A percentile compares a stretch with the other conserved stretches of the same genome.
These are phyloP conservation scores for Melanotaenia parkinsoni DNA, from an alignment of 2,797 vertebrate genomes.

Conservation along the genomic window DNA sequence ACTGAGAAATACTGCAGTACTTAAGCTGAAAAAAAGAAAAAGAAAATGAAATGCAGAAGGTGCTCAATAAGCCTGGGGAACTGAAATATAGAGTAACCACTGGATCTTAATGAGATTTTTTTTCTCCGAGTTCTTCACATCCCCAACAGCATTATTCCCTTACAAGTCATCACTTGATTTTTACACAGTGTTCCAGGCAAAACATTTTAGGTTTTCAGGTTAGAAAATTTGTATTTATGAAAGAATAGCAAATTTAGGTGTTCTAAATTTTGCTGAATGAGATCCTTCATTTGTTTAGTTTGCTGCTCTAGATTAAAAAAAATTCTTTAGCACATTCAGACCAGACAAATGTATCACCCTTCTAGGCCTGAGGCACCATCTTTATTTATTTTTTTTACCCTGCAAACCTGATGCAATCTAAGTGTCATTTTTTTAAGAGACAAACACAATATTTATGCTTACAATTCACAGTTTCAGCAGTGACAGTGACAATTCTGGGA, in stretches of 20 bases:
- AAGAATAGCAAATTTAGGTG: not conserved
- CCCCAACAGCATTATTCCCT: slow-evolving; percentile 9
- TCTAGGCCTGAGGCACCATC: not conserved
- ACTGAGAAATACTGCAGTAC: slow-evolving; percentile 22
- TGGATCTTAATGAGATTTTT: slow-evolving; percentile 33
- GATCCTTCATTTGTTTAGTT: not conserved
- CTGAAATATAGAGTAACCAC: slow-evolving; percentile 10
- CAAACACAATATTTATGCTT: not conserved
- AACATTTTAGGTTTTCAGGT: not conserved
- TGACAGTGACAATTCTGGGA: not conserved
- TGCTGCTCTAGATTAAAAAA: not conserved
- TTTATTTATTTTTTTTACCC: not conserved
- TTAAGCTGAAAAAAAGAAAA: slow-evolving; percentile 11
- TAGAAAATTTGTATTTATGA: slow-evolving; percentile 7
- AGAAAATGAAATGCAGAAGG: slow-evolving; percentile 5
- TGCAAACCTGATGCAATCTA: too few relatives aligned
- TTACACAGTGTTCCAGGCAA: slow-evolving; percentile 10
- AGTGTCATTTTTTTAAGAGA: not conserved
- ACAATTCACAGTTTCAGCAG: not conserved
- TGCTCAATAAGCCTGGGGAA: slow-evolving; percentile 29
- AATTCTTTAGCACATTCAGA: not conserved
- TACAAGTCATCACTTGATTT: slow-evolving; percentile 11
- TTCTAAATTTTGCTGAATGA: slow-evolving; percentile 7
- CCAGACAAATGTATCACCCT: not conserved
- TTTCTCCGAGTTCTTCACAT: slow-evolving; percentile 18